phyloP scores from a whole-genome alignment of 2,888 invertebrate genomes.

The Chymomyza amoena region DNA sequence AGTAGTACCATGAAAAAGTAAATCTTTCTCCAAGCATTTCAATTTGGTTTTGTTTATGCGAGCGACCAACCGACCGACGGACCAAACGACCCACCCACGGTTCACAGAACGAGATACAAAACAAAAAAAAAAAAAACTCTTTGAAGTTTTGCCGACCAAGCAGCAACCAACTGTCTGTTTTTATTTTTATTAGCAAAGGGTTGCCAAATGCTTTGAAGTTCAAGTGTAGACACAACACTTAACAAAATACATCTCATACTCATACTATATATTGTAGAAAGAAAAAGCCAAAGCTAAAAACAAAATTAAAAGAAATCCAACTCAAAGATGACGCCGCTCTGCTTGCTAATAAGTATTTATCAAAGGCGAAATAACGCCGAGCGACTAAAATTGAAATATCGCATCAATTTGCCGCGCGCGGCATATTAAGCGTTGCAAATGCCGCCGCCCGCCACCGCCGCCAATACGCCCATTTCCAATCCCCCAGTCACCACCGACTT shows the following conservation, averaged over 20 bases:
- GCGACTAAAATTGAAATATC: conserved; percentile 68
- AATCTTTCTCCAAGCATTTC: conserved; percentile 6
- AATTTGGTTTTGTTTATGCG: conserved; percentile 8
- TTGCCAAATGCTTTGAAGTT: conserved; percentile 63
- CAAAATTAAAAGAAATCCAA: background rate
- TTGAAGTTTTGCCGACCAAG: background rate
- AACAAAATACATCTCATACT: background rate
- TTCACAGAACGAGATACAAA: background rate
- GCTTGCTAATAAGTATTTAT: background rate
- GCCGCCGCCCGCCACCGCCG: background rate
- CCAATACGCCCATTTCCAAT: background rate
- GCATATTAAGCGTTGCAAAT: conserved; percentile 23
- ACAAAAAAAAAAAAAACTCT: background rate
- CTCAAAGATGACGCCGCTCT: background rate
- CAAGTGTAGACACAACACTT: conserved; percentile 49
- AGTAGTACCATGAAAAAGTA: background rate
- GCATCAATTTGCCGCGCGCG: conserved; percentile 63
- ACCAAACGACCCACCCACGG: conserved; percentile 3
- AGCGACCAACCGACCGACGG: background rate
- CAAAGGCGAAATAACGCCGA: conserved; percentile 22
- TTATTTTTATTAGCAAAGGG: conserved; percentile 70
- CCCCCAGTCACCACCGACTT: background rate
- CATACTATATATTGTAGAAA: background rate
- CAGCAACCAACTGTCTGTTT: conserved; percentile 14
- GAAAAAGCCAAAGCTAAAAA: background rate